These are phyloP conservation scores for Chaenocephalus aceratus DNA, from an alignment of 2,113 vertebrate genomes.

Conservation along the genomic window DNA sequence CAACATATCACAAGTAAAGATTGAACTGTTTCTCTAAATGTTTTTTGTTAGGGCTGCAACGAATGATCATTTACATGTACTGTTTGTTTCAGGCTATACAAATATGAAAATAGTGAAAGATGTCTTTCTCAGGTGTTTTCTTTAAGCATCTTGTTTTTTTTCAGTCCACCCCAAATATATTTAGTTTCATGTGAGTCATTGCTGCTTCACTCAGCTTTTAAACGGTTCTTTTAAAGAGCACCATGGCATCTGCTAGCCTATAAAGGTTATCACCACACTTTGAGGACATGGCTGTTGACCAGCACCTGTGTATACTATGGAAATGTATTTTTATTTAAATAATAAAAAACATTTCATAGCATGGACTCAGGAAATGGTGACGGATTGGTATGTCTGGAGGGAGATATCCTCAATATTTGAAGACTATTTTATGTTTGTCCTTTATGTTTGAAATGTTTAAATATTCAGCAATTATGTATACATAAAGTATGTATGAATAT, in stretches of 20 bases:
- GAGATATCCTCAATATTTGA: background rate
- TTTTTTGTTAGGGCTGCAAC: too few relatives aligned
- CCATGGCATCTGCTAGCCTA: constrained; percentile 15
- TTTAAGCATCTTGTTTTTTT: too few relatives aligned
- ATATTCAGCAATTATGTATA: background rate
- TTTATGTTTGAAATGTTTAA: background rate
- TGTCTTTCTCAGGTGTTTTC: too few relatives aligned
- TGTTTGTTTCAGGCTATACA: too few relatives aligned
- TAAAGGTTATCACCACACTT: constrained; percentile 14
- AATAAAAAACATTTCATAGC: background rate
- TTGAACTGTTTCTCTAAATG: too few relatives aligned
- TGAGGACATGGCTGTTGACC: background rate
- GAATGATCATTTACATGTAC: too few relatives aligned
- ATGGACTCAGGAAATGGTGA: background rate
- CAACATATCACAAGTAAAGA: too few relatives aligned
- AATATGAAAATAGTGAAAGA: too few relatives aligned
- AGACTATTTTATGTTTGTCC: background rate
- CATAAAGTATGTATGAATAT: background rate
- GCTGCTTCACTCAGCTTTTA: background rate
- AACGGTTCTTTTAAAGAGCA: background rate
- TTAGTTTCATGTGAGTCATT: background rate
- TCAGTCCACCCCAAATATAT: too few relatives aligned
- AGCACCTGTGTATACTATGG: background rate
- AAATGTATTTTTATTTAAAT: background rate
- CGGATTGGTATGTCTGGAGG: background rate